Base-by-base conservation (phyloP, 2,888 invertebrate genomes). In the Oxystoma pomonae region DNA sequence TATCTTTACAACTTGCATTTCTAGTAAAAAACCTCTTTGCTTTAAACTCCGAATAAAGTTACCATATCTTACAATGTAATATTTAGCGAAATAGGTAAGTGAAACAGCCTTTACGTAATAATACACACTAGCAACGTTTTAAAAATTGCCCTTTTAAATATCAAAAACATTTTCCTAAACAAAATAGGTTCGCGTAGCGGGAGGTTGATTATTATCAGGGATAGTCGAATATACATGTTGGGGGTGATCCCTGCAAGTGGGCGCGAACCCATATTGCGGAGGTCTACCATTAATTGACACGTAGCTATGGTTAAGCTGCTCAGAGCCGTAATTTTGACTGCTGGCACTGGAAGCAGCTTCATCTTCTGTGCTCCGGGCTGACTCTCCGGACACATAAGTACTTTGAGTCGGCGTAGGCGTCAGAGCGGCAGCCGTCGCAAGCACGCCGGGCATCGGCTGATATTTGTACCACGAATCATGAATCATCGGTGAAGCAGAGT, bases 401-500 rank as follows among this genome's bases (percentile, higher is more conserved):
- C 80, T 86, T 82, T 81, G 86, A 81, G 84, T 79, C 78, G 86
- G 81, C 55, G 86, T 83, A 80, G 85, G 82, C 80, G 85, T 82
- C 81, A 79, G 69, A 20, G 84, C 81, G 79, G 77, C 81, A 78
- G 80, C 82, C 19, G 63, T 52, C n/a, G 20, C 20, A 52, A 77
- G 78, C 76, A 85, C 83, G 75, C 84, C 80, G 76, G 84, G 82
- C 83, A 85, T 85, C 19, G 86, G 84, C 64, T 85, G 84, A 71
- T 86, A 86, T 80, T 88, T 88, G 77, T 86, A 88, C 89, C 90
- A 90, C 70, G 85, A 84, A 73, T 88, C 88, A 57, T 86, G 85
- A 63, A 87, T 86, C 68, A 89, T 88, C 59, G 91, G 90, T 59
- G 90, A 89, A 53, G 90, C 87, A 56, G 90, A 89, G 76, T 90